phyloP scores from a whole-genome alignment of 2,113 vertebrate species.

The Hippocampus comes region DNA sequence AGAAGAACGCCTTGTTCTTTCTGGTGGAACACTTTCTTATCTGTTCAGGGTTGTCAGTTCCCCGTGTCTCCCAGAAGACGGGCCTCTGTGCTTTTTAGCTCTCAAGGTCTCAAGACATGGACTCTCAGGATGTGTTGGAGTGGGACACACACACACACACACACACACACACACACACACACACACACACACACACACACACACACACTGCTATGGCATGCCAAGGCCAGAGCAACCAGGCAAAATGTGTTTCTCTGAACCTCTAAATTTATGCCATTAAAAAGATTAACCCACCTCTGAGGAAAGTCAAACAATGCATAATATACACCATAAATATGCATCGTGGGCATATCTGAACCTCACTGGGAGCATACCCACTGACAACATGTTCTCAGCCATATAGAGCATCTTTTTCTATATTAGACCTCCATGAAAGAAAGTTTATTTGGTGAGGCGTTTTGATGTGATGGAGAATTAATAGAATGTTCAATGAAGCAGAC shows the following conservation, averaged over 20 bases:
- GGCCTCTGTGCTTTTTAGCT: conserved; percentile 61
- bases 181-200: conserved; percentile 11
- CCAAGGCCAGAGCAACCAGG: conserved; percentile 60
- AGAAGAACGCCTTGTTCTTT: conserved; percentile 74
- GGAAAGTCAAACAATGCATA: not conserved
- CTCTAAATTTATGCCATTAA: conserved; percentile 11
- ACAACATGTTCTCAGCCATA: too few species aligned
- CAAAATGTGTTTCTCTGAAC: conserved; percentile 37
- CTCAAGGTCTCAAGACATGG: conserved; percentile 86
- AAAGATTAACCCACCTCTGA: not conserved
- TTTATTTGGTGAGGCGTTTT: too few species aligned
- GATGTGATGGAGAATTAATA: not conserved
- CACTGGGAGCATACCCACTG: not conserved
- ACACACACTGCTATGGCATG: conserved; percentile 45
- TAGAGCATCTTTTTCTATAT: too few species aligned
- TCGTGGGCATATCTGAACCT: not conserved
- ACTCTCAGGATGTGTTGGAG: conserved; percentile 67
- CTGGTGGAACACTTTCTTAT: conserved; percentile 72
- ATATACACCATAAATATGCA: not conserved
- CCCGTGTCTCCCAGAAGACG: conserved; percentile 64
- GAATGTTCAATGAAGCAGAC: not conserved
- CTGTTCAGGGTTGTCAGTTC: conserved; percentile 67
- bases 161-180: conserved; percentile 23
- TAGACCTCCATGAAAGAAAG: too few species aligned
- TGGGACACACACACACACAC: conserved; percentile 44